Conservation (phyloP, 2,113 vertebrate species). For the Psittacara wagleri region DNA sequence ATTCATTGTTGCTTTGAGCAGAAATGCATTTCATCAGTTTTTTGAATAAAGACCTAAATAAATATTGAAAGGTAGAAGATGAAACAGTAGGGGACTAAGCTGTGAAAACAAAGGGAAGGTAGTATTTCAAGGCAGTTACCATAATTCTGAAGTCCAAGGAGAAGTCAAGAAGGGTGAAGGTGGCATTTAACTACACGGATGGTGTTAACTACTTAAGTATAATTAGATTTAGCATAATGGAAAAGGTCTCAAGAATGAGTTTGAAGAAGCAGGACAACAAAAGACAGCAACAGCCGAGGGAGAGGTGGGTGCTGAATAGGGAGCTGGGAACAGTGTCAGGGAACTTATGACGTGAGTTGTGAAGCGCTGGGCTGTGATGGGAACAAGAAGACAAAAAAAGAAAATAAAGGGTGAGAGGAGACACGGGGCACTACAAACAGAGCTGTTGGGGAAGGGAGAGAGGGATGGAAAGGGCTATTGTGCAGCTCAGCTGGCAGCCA, state of each 20-base stretch:
- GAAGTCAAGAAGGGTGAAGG: neutral
- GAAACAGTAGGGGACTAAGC: neutral
- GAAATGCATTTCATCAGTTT: neutral
- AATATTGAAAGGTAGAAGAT: neutral
- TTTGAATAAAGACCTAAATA: neutral
- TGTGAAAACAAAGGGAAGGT: neutral
- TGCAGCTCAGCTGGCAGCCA: neutral
- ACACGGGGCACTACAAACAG: neutral
- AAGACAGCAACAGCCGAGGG: neutral
- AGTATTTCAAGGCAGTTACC: neutral
- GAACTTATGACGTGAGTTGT: accelerated
- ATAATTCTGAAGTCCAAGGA: neutral
- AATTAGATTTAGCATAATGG: neutral
- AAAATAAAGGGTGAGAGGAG: neutral
- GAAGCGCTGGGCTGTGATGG: neutral
- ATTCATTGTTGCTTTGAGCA: neutral
- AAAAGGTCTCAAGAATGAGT: neutral
- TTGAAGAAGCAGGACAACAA: neutral
- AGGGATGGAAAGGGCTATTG: neutral
- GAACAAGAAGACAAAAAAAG: neutral
- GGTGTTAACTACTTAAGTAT: neutral
- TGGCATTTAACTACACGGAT: neutral
- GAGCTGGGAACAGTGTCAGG: neutral
- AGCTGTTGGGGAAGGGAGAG: neutral
- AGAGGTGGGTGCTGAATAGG: neutral